Evolutionary conservation across 2,888 invertebrate species (phyloP).

Genomic region (Platycheirus rosarum): DNA sequence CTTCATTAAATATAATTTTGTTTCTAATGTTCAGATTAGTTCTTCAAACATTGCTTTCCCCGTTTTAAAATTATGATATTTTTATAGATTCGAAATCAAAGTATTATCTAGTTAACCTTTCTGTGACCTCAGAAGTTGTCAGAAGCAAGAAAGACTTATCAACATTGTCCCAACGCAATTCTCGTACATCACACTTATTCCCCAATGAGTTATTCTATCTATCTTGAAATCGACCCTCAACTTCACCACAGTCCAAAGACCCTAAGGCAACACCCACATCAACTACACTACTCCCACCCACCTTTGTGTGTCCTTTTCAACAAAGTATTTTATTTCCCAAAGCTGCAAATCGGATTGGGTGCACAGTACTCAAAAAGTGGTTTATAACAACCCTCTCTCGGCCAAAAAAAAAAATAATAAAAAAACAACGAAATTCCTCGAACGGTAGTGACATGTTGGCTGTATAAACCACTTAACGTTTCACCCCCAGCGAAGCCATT

Average conservation of each 20-base stretch:
- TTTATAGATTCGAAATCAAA: no score
- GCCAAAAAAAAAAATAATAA: neutral
- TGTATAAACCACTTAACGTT: slow-evolving; percentile 72
- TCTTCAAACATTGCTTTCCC: no score
- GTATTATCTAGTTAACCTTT: no score
- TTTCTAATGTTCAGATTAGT: no score
- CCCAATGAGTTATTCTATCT: slow-evolving; percentile 9
- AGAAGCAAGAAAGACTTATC: no score
- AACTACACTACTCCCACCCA: slow-evolving; percentile 14
- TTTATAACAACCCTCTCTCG: slow-evolving; percentile 44
- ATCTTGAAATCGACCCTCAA: neutral
- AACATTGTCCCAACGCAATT: no score
- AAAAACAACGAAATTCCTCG: slow-evolving; percentile 35
- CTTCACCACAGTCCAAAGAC: neutral
- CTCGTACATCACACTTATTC: no score
- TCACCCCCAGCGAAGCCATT: slow-evolving; percentile 74
- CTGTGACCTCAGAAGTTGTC: no score
- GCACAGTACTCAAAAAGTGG: slow-evolving; percentile 57
- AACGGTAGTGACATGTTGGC: slow-evolving; percentile 73
- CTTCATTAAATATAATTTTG: no score
- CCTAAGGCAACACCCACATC: slow-evolving; percentile 15
- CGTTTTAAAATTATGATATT: no score
- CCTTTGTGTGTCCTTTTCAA: slow-evolving; percentile 13
- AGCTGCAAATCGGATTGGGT: slow-evolving; percentile 66
- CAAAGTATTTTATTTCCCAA: slow-evolving; percentile 48